Conservation (phyloP, 2,888 invertebrate genomes). For the Drosophila demipolita region DNA sequence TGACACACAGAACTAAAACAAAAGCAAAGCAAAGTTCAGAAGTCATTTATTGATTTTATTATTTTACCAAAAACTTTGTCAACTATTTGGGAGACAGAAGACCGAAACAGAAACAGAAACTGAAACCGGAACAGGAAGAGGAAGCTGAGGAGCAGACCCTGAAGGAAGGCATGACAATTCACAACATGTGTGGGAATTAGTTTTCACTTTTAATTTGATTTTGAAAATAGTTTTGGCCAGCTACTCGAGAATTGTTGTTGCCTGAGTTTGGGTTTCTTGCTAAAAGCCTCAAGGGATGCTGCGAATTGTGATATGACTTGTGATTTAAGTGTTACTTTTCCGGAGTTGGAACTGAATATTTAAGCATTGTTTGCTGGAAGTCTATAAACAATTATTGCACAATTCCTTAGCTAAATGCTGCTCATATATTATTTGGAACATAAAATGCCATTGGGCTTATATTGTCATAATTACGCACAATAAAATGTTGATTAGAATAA, state of each 20-base stretch:
- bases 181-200: constrained; percentile 62
- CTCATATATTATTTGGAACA: constrained; percentile 47
- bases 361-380: neutral
- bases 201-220: constrained; percentile 69
- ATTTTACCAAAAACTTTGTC: constrained; percentile 53
- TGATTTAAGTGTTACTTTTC: constrained; percentile 11
- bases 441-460: constrained; percentile 30
- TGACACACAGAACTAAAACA: constrained; percentile 17
- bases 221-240: constrained; percentile 57
- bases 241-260: neutral
- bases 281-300: constrained; percentile 17
- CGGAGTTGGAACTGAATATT: neutral
- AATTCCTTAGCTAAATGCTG: constrained; percentile 23
- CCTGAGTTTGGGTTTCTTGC: constrained; percentile 17
- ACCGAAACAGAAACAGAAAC: neutral
- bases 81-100: constrained; percentile 37
- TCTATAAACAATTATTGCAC: neutral
- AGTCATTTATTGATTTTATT: constrained; percentile 79
- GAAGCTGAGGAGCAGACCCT: constrained; percentile 12
- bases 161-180: constrained; percentile 40
- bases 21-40: constrained; percentile 52
- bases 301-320: constrained; percentile 24
- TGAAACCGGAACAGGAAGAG: constrained; percentile 26
- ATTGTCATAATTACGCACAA: constrained; percentile 59
- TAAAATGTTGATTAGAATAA: constrained; percentile 65